These are phyloP conservation scores for Ancistrus triradiatus DNA, from an alignment of 2,113 vertebrate genomes.

Conservation along the genomic window DNA sequence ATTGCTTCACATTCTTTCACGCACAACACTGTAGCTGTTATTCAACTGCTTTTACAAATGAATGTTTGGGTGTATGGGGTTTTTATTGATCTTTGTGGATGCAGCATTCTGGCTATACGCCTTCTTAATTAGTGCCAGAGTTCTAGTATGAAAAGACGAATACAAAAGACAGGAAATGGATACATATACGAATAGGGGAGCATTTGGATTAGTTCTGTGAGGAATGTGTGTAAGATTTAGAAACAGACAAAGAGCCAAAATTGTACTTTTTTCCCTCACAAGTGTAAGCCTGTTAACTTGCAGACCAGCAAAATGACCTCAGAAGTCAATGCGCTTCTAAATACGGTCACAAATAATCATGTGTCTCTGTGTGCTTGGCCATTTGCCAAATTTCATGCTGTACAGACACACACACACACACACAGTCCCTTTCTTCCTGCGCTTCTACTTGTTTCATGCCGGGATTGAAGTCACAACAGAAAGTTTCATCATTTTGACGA, in stretches of 20 bases:
- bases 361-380: conserved; percentile 16
- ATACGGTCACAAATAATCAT: conserved; percentile 8
- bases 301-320: not conserved
- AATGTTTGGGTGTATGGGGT: too few relatives aligned
- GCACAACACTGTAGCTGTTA: too few relatives aligned
- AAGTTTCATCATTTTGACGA: conserved; percentile 7
- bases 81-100: too few relatives aligned
- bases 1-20: too few relatives aligned
- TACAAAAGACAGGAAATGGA: too few relatives aligned
- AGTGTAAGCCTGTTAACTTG: conserved; percentile 2
- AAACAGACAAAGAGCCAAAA: not conserved
- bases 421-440: conserved; percentile 9
- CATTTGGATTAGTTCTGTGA: not conserved
- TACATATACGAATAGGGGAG: too few relatives aligned
- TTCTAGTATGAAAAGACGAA: too few relatives aligned
- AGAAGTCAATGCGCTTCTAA: not conserved
- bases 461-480: conserved; percentile 10
- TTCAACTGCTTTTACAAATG: too few relatives aligned
- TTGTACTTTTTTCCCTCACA: not conserved
- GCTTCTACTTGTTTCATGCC: conserved; percentile 4
- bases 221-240: not conserved
- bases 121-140: too few relatives aligned
- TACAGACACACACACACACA: conserved; percentile 18
- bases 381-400: conserved; percentile 13
- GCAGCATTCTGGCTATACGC: too few relatives aligned